Evolutionary conservation across 1,140 invertebrate genomes (phyloP).

Genomic region (Heterodera schachtii): DNA sequence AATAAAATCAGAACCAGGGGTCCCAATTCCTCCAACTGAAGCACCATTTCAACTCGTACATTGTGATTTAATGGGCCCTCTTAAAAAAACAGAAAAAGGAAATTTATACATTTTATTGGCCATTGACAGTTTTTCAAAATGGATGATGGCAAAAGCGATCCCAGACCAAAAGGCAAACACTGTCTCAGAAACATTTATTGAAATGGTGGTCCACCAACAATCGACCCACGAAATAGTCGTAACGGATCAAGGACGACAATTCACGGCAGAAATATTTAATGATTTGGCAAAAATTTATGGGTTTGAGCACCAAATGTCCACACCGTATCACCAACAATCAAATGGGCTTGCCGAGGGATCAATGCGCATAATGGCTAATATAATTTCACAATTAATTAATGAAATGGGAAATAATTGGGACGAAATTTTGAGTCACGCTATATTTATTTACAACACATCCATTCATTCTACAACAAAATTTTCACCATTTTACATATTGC

Average conservation of each 20-base stretch:
- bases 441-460: neutral
- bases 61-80: neutral
- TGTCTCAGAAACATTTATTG: neutral
- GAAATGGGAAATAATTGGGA: neutral
- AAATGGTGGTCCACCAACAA: neutral
- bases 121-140: neutral
- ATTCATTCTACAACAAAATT: neutral
- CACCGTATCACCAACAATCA: neutral
- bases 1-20: neutral
- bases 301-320: neutral
- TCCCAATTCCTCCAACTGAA: neutral
- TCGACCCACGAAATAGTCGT: neutral
- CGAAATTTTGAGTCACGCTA: neutral
- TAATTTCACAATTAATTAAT: neutral
- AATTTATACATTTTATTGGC: neutral
- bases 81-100: neutral
- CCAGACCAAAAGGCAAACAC: neutral
- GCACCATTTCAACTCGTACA: neutral
- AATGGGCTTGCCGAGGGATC: neutral
- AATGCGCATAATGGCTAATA: neutral
- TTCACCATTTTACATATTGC: neutral
- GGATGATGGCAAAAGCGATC: no score
- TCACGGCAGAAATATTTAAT: neutral
- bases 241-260: conserved; percentile 2
- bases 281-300: neutral